These are phyloP conservation scores for Catostylus mosaicus DNA, from an alignment of 30 jellyfish, hydroid and myxozoan species.

Conservation along the genomic window DNA sequence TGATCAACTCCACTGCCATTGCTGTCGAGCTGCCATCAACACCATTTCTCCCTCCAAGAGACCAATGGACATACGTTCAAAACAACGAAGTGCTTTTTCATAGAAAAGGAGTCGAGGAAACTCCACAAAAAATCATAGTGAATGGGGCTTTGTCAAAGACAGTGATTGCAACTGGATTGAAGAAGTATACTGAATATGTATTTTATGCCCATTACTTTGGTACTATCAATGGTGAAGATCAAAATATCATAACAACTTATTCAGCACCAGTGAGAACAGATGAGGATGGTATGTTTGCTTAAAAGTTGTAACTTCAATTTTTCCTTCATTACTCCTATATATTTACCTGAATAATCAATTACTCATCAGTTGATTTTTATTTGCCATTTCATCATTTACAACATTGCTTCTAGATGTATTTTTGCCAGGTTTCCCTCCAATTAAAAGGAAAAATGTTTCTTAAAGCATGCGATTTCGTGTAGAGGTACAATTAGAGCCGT, in stretches of 20 bases:
- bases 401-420: too few species aligned
- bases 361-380: too few species aligned
- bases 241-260: conserved; percentile 17
- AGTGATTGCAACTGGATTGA: conserved; percentile 14
- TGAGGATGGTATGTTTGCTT: conserved; percentile 21
- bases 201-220: conserved; percentile 47
- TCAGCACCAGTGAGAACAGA: conserved; percentile 20
- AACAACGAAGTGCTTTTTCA: conserved; percentile 11
- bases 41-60: conserved; percentile 34
- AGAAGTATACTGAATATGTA: conserved; percentile 33
- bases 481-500: too few species aligned
- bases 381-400: background rate
- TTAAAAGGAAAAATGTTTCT: too few species aligned
- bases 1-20: conserved; percentile 37
- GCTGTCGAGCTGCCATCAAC: conserved; percentile 12
- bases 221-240: background rate
- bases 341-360: too few species aligned
- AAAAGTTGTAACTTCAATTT: background rate
- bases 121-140: background rate
- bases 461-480: too few species aligned
- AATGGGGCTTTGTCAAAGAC: conserved; percentile 29
- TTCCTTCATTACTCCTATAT: too few species aligned
- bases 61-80: conserved; percentile 9
- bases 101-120: background rate
- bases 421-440: too few species aligned